Percentiles rank a stretch among this genome's conserved stretches.
Conservation (phyloP, 2,113 vertebrate genomes). For the Megaceryle torquata region DNA sequence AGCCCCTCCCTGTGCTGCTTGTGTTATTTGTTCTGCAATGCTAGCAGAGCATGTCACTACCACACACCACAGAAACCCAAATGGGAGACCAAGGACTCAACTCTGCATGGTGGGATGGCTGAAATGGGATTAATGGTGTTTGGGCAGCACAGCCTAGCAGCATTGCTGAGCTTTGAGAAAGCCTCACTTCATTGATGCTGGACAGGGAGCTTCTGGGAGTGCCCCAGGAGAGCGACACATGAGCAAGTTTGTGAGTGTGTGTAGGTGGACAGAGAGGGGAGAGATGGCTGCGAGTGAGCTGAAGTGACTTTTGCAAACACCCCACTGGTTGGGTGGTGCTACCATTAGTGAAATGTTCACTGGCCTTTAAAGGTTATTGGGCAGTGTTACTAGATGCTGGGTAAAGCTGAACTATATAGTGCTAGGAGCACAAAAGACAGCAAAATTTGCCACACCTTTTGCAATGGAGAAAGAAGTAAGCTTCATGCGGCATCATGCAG, state of each 20-base stretch:
- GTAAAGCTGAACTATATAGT: background rate
- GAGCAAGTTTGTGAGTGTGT: background rate
- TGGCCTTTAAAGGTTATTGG: background rate
- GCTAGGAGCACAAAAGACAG: background rate
- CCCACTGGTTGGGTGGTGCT: background rate
- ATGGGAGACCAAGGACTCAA: background rate
- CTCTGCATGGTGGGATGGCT: background rate
- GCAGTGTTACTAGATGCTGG: background rate
- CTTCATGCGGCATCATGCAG: background rate
- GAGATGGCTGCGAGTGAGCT: background rate
- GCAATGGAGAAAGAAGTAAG: background rate
- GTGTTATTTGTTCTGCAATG: background rate
- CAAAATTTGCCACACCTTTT: rapidly evolving
- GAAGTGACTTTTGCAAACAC: background rate
- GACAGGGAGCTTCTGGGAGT: background rate
- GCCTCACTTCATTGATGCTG: background rate
- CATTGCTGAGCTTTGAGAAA: background rate
- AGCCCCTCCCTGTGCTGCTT: rapidly evolving
- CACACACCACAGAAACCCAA: background rate
- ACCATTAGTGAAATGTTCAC: background rate
- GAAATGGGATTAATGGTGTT: background rate
- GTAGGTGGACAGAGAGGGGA: background rate
- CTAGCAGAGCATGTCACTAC: background rate
- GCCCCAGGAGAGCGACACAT: background rate
- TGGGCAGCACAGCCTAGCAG: background rate